A percentile compares a stretch with the other conserved stretches of the same genome.
phyloP scores from a whole-genome alignment of 2,888 invertebrate species.

The Andrena praecox region DNA sequence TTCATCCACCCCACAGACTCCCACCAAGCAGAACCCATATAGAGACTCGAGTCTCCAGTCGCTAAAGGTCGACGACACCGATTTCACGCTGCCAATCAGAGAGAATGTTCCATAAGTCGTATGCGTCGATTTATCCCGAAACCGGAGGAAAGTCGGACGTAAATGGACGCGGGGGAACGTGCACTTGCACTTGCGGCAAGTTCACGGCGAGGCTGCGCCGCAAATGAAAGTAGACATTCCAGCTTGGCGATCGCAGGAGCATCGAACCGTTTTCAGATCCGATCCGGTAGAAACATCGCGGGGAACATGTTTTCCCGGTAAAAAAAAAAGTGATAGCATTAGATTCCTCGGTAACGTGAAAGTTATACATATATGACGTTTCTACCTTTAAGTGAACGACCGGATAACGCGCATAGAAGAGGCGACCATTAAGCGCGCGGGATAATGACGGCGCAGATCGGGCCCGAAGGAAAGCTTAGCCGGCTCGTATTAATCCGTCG shows the following conservation, averaged over 20 bases:
- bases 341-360: conserved; percentile 60
- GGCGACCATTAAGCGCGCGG: conserved; percentile 29
- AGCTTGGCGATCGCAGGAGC: conserved; percentile 22
- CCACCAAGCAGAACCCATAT: too few relatives aligned
- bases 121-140: not conserved
- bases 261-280: conserved; percentile 49
- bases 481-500: not conserved
- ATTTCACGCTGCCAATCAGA: not conserved
- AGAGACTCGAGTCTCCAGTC: not conserved
- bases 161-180: not conserved
- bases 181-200: conserved; percentile 54
- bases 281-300: conserved; percentile 28
- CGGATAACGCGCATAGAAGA: conserved; percentile 50
- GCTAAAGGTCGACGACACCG: not conserved
- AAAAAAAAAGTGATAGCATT: conserved; percentile 46
- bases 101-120: not conserved
- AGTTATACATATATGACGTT: conserved; percentile 65
- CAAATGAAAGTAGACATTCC: conserved; percentile 66
- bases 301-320: conserved; percentile 47
- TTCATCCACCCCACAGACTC: too few relatives aligned
- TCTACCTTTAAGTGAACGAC: conserved; percentile 54
- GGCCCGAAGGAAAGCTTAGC: not conserved
- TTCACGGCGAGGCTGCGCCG: conserved; percentile 43
- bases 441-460: conserved; percentile 30
- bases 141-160: conserved; percentile 25